A percentile compares a stretch with the other conserved stretches of the same genome.
Conservation (phyloP, 2,888 invertebrate genomes). For the Smittia aterrima region DNA sequence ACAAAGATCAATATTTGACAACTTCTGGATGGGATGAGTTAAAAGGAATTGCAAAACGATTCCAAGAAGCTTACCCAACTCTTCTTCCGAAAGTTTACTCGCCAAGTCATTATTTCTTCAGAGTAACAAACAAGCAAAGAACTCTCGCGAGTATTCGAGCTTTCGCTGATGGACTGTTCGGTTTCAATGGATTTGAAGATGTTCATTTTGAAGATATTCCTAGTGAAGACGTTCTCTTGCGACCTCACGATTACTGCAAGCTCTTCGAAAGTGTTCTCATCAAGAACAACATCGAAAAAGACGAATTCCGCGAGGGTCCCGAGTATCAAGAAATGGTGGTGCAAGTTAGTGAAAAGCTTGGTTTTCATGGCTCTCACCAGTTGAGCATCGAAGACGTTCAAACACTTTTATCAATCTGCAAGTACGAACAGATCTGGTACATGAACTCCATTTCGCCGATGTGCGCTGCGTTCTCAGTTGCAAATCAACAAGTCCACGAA, state of each 20-base stretch:
- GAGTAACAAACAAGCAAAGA: constrained; percentile 60
- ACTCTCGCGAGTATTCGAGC: constrained; percentile 63
- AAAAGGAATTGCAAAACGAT: constrained; percentile 65
- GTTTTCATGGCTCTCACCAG: background rate
- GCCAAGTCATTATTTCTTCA: constrained; percentile 58
- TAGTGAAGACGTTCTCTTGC: background rate
- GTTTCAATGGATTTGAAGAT: background rate
- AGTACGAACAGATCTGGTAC: constrained; percentile 71
- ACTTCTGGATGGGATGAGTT: constrained; percentile 61
- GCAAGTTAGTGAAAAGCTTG: too few species aligned
- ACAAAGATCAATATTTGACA: constrained; percentile 62
- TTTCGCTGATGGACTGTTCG: background rate
- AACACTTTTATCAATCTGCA: constrained; percentile 56
- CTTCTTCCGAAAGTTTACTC: constrained; percentile 1
- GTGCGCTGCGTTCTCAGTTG: constrained; percentile 68
- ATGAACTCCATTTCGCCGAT: constrained; percentile 62
- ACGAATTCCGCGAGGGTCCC: background rate
- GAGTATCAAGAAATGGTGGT: background rate
- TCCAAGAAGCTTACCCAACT: constrained; percentile 60
- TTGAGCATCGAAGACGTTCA: background rate
- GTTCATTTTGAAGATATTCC: background rate
- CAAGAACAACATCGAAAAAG: background rate
- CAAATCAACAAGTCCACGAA: constrained; percentile 66
- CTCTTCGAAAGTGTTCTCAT: too few species aligned
- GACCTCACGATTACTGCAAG: too few species aligned